Percentiles rank a stretch among this genome's conserved stretches.
Evolutionary conservation across 1,140 invertebrate species (phyloP).

Genomic region (Himalopsyche phryganea): DNA sequence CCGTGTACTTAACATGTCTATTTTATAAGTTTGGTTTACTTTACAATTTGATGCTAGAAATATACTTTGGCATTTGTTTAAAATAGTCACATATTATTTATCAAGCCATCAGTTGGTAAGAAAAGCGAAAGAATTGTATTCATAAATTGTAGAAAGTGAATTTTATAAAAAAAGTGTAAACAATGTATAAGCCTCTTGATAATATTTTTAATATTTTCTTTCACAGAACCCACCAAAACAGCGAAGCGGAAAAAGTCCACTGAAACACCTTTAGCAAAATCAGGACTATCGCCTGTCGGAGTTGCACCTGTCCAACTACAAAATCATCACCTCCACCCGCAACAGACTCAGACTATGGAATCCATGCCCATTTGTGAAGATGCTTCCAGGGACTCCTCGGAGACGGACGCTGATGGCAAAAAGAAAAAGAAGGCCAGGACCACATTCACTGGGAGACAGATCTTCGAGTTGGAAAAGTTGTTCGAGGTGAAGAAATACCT

Average conservation of each 20-base stretch:
- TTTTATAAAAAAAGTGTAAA: too few species aligned
- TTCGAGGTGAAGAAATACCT: slow-evolving; percentile 96
- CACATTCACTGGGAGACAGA: slow-evolving; percentile 92
- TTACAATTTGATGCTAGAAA: too few species aligned
- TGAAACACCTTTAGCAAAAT: slow-evolving; percentile 33
- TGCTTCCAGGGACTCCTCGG: slow-evolving; percentile 61
- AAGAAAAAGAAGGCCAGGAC: slow-evolving; percentile 94
- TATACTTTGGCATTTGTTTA: too few species aligned
- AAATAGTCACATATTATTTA: too few species aligned
- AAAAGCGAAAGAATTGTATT: too few species aligned
- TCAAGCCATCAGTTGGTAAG: too few species aligned
- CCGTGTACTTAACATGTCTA: too few species aligned
- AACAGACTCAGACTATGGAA: slow-evolving; percentile 52
- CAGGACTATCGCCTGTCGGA: slow-evolving; percentile 15
- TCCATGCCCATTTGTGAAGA: slow-evolving; percentile 67
- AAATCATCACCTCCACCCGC: background rate
- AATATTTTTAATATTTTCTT: too few species aligned
- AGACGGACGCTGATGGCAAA: slow-evolving; percentile 59
- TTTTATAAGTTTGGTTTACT: too few species aligned
- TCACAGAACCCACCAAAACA: slow-evolving; percentile 45
- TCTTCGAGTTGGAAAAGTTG: slow-evolving; percentile 93
- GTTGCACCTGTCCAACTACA: background rate
- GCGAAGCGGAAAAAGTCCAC: slow-evolving; percentile 50
- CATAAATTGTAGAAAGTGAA: too few species aligned
- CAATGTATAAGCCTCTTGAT: too few species aligned